phyloP scores from a whole-genome alignment of 2,797 vertebrate genomes.

The Notolabrus celidotus region DNA sequence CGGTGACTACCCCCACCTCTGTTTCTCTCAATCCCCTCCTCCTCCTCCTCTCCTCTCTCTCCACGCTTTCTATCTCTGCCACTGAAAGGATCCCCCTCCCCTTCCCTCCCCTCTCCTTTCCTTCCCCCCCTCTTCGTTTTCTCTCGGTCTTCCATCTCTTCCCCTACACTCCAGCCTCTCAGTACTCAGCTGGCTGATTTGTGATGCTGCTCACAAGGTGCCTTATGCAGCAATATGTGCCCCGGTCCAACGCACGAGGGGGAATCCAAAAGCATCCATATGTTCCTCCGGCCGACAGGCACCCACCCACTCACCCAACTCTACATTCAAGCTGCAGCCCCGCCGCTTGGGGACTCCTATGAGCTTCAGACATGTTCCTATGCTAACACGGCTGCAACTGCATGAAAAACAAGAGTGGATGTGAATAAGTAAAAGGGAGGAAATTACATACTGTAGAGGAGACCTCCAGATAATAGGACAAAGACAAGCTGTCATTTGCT shows the following conservation, averaged over 20 bases:
- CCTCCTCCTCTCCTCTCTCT: constrained; percentile 73
- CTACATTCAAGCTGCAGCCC: constrained; percentile 18
- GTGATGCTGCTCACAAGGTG: constrained; percentile 83
- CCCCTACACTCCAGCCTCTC: constrained; percentile 55
- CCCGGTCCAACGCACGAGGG: constrained; percentile 55
- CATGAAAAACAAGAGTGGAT: constrained; percentile 12
- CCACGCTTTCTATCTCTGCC: constrained; percentile 74
- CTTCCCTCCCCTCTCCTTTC: constrained; percentile 17
- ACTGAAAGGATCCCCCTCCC: constrained; percentile 72
- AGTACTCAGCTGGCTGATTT: constrained; percentile 77
- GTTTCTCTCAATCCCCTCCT: constrained; percentile 78
- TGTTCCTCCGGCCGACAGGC: constrained; percentile 41
- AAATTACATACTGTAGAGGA: constrained; percentile 28
- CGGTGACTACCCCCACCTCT: constrained; percentile 80
- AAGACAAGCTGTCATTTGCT: constrained; percentile 35
- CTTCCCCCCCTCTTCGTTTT: constrained; percentile 22
- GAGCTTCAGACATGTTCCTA: constrained; percentile 14
- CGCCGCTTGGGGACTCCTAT: constrained; percentile 25
- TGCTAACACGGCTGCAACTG: constrained; percentile 25
- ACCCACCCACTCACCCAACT: constrained; percentile 18
- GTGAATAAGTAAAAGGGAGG: constrained; percentile 37
- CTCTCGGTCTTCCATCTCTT: constrained; percentile 62
- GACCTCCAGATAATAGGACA: constrained; percentile 40
- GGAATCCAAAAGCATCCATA: constrained; percentile 70
- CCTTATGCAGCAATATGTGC: constrained; percentile 79